Evolutionary conservation across 2,888 invertebrate species (phyloP), one percentile per base, ranked within the genome.

Genomic region (Opisthograptis luteolata): DNA sequence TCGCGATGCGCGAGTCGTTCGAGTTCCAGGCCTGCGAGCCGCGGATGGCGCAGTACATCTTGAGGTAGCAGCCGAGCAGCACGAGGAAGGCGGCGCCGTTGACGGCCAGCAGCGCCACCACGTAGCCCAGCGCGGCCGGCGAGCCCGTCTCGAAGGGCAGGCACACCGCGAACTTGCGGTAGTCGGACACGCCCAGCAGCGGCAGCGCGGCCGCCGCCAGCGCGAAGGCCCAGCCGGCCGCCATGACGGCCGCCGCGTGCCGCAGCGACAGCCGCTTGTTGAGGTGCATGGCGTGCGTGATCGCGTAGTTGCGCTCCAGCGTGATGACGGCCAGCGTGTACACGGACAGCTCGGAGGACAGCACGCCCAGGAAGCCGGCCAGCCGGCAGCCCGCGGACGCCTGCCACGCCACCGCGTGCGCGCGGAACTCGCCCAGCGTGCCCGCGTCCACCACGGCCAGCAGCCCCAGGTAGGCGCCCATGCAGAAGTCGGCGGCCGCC

Each of bases 11-110:
- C 6, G 98, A 97, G 83, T 99, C 98, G 84, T 98, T 98, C 2
- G 97, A 97, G 82, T 98, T 98, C 98, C 98, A 98, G 0, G 98
- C 98, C 80, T 97, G 96, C 64, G 98, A 98, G 49, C 98, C 98
- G n/a, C 98, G 93, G 63, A 99, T 98, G 44, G 98, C 97, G 87
- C 98, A 97, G 88, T 98, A 99, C 97, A 99, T 98, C 86, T 98
- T 98, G 52, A 98, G 91, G 81, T 99, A 99, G 84, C 98, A 98
- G 43, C 97, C 96, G 94, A 98, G 97, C 42, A 99, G 93, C 49
- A 98, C 97, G 20, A 97, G 91, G 84, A 99, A 99, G 1, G 98
- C 98, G 13, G 97, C 92, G 2, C 98, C 98, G 83, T 99, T 99
- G 74, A 98, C 94, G 55, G 96, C 92, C 92, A 99, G 96, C 43